These are phyloP conservation scores for Mizuhopecten yessoensis DNA, from an alignment of 1,140 invertebrate species.

Conservation along the genomic window DNA sequence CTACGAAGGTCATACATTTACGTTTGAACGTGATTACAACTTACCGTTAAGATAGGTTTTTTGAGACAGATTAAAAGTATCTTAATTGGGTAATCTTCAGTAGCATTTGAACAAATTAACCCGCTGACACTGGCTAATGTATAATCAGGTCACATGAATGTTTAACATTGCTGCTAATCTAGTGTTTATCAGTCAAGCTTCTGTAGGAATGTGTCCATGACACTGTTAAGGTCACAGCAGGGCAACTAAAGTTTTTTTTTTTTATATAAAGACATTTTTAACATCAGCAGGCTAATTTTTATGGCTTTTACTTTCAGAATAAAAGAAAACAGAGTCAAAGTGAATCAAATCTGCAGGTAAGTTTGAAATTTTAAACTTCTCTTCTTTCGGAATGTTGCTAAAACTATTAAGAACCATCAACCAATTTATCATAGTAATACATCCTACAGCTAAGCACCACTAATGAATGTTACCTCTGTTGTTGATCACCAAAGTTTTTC, in stretches of 20 bases:
- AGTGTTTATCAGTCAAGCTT: background rate
- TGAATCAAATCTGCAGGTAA: background rate
- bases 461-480: too few species aligned
- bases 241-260: background rate
- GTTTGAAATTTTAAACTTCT: background rate
- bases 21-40: background rate
- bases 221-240: background rate
- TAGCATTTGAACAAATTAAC: background rate
- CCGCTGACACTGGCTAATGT: background rate
- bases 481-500: too few species aligned
- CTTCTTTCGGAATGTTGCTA: too few species aligned
- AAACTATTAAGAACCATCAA: too few species aligned
- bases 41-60: background rate
- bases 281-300: background rate
- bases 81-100: slow-evolving; percentile 1
- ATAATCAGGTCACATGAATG: background rate
- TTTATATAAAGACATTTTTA: background rate
- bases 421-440: too few species aligned
- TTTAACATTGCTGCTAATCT: background rate
- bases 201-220: slow-evolving; percentile 25
- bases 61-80: background rate
- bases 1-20: background rate
- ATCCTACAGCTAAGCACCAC: too few species aligned
- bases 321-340: background rate
- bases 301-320: background rate